Conservation (phyloP, 2,888 invertebrate species). For the Parthenolecanium corni region DNA sequence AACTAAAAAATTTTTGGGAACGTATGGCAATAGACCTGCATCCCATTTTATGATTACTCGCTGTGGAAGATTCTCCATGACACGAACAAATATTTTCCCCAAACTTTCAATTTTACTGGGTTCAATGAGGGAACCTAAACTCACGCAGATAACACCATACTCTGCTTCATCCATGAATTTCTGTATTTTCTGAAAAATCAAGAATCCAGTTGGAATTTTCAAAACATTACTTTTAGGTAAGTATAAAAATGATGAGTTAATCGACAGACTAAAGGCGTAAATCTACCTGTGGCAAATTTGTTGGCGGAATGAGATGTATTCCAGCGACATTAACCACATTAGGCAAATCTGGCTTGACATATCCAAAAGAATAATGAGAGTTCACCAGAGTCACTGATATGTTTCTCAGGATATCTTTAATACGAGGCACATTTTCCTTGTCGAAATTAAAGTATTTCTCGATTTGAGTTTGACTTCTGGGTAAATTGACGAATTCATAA, state of each 20-base stretch:
- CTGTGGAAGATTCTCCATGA: constrained; percentile 23
- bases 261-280: no score
- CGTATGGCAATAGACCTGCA: constrained; percentile 7
- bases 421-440: background rate
- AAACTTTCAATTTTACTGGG: constrained; percentile 1
- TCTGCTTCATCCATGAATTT: constrained; percentile 19
- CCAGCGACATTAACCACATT: constrained; percentile 24
- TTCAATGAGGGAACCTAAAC: constrained; percentile 25
- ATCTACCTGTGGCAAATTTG: constrained; percentile 21
- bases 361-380: constrained; percentile 23
- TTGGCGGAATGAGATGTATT: constrained; percentile 24
- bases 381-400: constrained; percentile 29
- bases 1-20: constrained; percentile 26
- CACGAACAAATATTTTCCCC: constrained; percentile 1
- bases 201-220: background rate
- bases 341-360: constrained; percentile 18
- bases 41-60: constrained; percentile 29
- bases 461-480: background rate
- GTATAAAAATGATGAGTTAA: background rate
- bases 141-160: constrained; percentile 28
- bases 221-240: no score
- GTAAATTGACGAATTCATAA: background rate
- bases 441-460: constrained; percentile 7
- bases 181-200: constrained; percentile 6
- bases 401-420: constrained; percentile 28